phyloP scores from a whole-genome alignment of 2,888 invertebrate species.

The Oligia latruncula region DNA sequence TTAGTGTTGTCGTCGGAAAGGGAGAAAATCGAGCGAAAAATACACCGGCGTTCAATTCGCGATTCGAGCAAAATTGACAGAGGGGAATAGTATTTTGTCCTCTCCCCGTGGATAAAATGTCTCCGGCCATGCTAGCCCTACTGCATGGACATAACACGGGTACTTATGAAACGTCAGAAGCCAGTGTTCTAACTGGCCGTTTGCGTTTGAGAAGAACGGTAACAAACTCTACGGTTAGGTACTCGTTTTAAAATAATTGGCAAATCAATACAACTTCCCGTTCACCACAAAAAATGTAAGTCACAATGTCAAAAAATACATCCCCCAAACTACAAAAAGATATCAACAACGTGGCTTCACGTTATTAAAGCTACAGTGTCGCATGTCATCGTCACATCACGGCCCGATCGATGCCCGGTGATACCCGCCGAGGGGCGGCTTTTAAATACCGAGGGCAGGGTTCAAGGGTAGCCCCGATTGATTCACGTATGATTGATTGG shows the following conservation, averaged over 20 bases:
- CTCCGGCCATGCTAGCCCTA: too few species aligned
- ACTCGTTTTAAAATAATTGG: neutral
- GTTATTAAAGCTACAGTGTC: conserved; percentile 37
- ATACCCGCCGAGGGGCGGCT: conserved; percentile 42
- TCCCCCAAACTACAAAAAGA: conserved; percentile 15
- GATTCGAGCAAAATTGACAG: too few species aligned
- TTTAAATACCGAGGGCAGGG: conserved; percentile 53
- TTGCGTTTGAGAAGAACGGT: neutral
- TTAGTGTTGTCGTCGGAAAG: too few species aligned
- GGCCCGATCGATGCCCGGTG: conserved; percentile 51
- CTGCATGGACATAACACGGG: neutral
- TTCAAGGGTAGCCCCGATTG: conserved; percentile 61
- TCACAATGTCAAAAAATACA: conserved; percentile 14
- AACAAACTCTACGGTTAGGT: neutral
- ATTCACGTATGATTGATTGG: conserved; percentile 54
- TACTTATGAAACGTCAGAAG: neutral
- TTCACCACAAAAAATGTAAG: neutral
- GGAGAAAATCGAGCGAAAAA: too few species aligned
- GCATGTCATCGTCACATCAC: conserved; percentile 54
- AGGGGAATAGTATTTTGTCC: too few species aligned
- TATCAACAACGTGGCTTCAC: conserved; percentile 1
- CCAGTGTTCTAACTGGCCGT: neutral
- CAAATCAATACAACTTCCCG: neutral
- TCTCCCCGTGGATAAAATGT: too few species aligned
- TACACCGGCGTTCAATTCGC: too few species aligned